These are phyloP conservation scores for Onchidella celtica DNA, from an alignment of 2,888 invertebrate genomes.

Conservation along the genomic window DNA sequence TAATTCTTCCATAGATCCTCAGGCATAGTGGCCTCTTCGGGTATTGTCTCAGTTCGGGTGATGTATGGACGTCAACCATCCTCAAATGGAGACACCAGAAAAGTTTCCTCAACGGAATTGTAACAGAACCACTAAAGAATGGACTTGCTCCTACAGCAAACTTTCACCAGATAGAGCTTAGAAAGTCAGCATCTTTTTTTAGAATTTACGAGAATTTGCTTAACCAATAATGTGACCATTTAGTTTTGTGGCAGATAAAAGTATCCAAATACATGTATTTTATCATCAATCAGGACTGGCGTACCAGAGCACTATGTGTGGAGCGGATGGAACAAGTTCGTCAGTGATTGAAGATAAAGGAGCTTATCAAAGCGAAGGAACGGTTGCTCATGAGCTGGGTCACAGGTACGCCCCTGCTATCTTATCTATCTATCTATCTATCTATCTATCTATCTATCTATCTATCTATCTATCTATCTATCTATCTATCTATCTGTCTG, in stretches of 20 bases:
- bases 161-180: too few species aligned
- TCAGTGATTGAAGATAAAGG: slow-evolving; percentile 57
- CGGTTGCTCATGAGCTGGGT: slow-evolving; percentile 63
- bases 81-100: too few species aligned
- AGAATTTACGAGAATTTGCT: neutral
- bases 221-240: neutral
- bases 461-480: slow-evolving; percentile 26
- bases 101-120: too few species aligned
- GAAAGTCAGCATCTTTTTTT: too few species aligned
- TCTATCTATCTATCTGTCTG: slow-evolving; percentile 11
- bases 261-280: neutral
- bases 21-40: too few species aligned
- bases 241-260: neutral
- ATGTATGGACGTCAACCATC: too few species aligned
- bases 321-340: slow-evolving; percentile 46
- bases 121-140: too few species aligned
- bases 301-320: slow-evolving; percentile 51
- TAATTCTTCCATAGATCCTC: too few species aligned
- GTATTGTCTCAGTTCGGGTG: too few species aligned
- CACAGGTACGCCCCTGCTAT: slow-evolving; percentile 64
- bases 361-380: slow-evolving; percentile 53
- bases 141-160: too few species aligned
- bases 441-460: slow-evolving; percentile 21
- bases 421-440: slow-evolving; percentile 3
- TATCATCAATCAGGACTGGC: slow-evolving; percentile 52